Base-by-base conservation (phyloP, 2,888 invertebrate species). In the Hirtodrosophila duncani region DNA sequence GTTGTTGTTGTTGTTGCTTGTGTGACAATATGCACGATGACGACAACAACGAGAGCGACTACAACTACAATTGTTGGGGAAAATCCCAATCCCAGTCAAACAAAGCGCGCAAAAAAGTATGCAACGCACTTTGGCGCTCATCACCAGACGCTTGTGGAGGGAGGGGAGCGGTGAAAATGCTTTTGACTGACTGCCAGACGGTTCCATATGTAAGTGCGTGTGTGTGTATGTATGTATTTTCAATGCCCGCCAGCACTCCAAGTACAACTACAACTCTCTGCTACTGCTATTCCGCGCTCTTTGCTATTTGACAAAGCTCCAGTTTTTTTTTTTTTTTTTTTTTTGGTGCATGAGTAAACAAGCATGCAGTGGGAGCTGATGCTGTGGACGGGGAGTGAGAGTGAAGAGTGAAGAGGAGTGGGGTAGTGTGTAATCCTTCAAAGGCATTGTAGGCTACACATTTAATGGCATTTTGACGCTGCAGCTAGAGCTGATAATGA, bases 381-480 rank as follows among this genome's bases (percentile, higher is more conserved):
- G 21, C 13, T 8, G 18, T 8, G 9, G 20, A 11, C n/a, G 18
- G 17, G 11, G 5, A 7, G 11, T 2, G 13, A 13, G 16, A 14
- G 14, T 23, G 20, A 4, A 10, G 13, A 11, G 17, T 21, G 26
- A n/a, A 26, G 14, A 17, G 33, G 17, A n/a, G 7, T 10, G 21
- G 26, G 11, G 38, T 29, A 17, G 58, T 61, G 50, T 69, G 63
- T 67, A 78, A 72, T 65, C 70, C 74, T 67, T 78, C 72, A 70
- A 78, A 74, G 53, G 70, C 74, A 59, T 59, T 67, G 72, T 77
- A 48, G 66, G 46, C 66, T 56, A 51, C 77, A 69, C 74, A 74
- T 69, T 78, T 78, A 70, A 72, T 78, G 63, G 63, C 70, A 78
- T 74, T 78, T 78, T 72, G 66, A 72, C 75, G 67, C 78, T 59